Conservation (phyloP, 92 coral and sea anemone genomes). For the Epizoanthus stellaris region DNA sequence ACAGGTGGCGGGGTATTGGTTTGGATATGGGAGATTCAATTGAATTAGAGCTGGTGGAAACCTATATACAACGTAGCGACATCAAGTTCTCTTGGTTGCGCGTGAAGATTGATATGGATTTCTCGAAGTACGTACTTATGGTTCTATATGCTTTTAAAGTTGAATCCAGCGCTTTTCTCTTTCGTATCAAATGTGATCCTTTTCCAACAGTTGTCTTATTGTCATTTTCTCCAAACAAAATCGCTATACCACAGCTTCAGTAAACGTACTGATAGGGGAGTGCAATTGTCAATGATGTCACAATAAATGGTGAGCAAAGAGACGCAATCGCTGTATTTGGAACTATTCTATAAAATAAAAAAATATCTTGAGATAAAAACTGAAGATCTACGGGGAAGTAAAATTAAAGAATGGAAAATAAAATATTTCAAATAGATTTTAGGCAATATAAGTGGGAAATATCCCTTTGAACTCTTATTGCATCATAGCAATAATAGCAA, state of each 20-base stretch:
- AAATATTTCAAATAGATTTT: not conserved
- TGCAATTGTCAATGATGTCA: not conserved
- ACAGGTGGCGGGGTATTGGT: slow-evolving; percentile 11
- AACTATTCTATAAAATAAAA: not conserved
- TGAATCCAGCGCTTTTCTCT: not conserved
- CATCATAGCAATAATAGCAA: not conserved
- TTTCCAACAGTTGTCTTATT: not conserved
- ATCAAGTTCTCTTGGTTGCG: no score
- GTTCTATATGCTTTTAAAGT: no score
- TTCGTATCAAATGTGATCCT: not conserved
- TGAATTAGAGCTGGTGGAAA: slow-evolving; percentile 29
- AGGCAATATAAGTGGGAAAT: not conserved
- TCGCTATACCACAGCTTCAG: slow-evolving; percentile 24
- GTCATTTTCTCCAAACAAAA: not conserved
- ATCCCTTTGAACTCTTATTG: not conserved
- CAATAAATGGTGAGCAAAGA: not conserved
- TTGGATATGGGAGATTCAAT: slow-evolving; percentile 22
- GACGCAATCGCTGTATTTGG: slow-evolving; percentile 11
- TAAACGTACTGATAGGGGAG: not conserved
- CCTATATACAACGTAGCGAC: no score
- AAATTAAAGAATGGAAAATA: not conserved
- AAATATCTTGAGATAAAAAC: not conserved
- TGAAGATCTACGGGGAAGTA: not conserved
- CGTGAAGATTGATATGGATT: no score
- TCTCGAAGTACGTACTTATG: no score